These are phyloP conservation scores for Psix sp. DNA, from an alignment of 1,140 invertebrate genomes.

Conservation along the genomic window DNA sequence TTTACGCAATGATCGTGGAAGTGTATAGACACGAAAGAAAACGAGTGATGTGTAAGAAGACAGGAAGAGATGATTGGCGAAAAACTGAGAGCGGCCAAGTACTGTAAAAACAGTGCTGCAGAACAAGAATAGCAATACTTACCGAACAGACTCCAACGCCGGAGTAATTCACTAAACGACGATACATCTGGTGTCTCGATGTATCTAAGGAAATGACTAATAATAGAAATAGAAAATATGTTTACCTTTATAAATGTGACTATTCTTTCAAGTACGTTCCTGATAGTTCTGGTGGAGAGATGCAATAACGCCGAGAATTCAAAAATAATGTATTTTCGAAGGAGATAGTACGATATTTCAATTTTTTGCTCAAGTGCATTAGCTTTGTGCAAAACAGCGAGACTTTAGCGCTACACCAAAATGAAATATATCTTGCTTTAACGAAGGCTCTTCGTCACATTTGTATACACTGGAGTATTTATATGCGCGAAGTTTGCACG, in stretches of 20 bases:
- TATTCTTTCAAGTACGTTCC: too few species aligned
- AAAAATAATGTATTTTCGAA: neutral
- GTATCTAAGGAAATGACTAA: slow-evolving; percentile 12
- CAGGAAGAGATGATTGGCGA: slow-evolving; percentile 51
- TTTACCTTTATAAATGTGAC: too few species aligned
- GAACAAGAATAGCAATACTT: slow-evolving; percentile 43
- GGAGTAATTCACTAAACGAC: slow-evolving; percentile 16
- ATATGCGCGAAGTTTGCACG: slow-evolving; percentile 6
- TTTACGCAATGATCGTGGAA: slow-evolving; percentile 69
- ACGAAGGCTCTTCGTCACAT: slow-evolving; percentile 22
- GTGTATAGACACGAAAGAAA: slow-evolving; percentile 52
- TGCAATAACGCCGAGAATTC: neutral
- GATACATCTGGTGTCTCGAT: slow-evolving; percentile 5
- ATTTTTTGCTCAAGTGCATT: slow-evolving; percentile 19
- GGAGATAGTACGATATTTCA: neutral
- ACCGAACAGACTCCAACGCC: slow-evolving; percentile 11
- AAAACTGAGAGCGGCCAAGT: slow-evolving; percentile 44
- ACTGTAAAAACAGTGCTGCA: slow-evolving; percentile 33
- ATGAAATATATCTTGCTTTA: slow-evolving; percentile 29
- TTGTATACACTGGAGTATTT: slow-evolving; percentile 12
- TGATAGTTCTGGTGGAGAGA: neutral
- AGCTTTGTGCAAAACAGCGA: slow-evolving; percentile 21
- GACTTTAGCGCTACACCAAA: slow-evolving; percentile 18
- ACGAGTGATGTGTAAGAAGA: slow-evolving; percentile 41
- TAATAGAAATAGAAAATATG: slow-evolving; percentile 8